Percentiles rank a stretch among this genome's conserved stretches.
Conservation (phyloP, 2,113 vertebrate genomes). For the Bubo blakistoni region DNA sequence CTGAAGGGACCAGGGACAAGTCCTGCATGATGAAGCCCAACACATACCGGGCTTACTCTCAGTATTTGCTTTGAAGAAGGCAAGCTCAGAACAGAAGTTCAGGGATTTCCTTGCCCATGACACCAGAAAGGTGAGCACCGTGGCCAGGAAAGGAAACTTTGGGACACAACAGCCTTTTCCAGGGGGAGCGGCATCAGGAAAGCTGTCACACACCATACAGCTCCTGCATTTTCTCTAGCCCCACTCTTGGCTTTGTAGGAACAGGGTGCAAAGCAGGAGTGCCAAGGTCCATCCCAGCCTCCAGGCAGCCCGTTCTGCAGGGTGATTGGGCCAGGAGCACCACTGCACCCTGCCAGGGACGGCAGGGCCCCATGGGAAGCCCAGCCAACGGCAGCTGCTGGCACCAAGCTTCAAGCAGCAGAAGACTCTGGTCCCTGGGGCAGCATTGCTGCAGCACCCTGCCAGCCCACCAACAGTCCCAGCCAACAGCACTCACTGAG, state of each 20-base stretch:
- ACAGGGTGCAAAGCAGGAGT: not conserved
- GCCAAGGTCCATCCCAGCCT: not conserved
- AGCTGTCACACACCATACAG: not conserved
- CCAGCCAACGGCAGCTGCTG: not conserved
- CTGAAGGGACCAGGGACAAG: not conserved
- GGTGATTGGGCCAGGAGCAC: not conserved
- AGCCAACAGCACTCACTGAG: constrained; percentile 79
- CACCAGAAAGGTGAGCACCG: not conserved
- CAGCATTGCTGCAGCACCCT: not conserved
- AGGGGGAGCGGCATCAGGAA: not conserved
- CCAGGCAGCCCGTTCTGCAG: not conserved
- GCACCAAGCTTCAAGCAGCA: not conserved
- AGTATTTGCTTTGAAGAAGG: not conserved
- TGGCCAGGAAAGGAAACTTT: not conserved
- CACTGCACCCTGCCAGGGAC: not conserved
- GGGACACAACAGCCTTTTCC: not conserved
- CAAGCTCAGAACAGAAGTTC: not conserved
- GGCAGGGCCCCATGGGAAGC: not conserved
- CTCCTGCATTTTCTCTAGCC: not conserved
- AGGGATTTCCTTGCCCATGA: not conserved
- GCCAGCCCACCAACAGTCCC: not conserved
- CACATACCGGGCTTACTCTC: not conserved
- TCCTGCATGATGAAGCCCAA: not conserved
- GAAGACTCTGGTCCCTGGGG: not conserved
- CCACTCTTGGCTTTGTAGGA: not conserved